These are phyloP conservation scores for Drosophila affinis DNA, from an alignment of 2,888 invertebrate species.

Conservation along the genomic window DNA sequence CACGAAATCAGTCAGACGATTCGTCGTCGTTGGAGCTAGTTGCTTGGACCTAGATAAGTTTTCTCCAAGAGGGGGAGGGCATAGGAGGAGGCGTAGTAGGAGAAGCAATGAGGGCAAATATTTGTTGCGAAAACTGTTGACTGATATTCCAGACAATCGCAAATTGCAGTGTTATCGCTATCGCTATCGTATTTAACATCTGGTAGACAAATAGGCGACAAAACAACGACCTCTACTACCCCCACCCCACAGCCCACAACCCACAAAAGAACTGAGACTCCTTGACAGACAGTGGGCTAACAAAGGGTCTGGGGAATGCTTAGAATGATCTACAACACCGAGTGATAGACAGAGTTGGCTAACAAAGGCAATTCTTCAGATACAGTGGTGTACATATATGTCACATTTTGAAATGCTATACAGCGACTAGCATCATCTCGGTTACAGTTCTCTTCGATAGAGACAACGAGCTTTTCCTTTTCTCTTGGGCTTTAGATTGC, in stretches of 20 bases:
- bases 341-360: not conserved
- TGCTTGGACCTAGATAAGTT: conserved; percentile 34
- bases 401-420: too few species aligned
- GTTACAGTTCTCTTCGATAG: too few species aligned
- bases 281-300: conserved; percentile 18
- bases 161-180: conserved; percentile 50
- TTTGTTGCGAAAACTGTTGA: conserved; percentile 44
- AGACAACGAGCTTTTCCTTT: too few species aligned
- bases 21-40: conserved; percentile 65
- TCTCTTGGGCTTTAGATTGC: too few species aligned
- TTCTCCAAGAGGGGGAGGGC: not conserved
- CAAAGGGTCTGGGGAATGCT: conserved; percentile 18
- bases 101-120: conserved; percentile 27
- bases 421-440: too few species aligned
- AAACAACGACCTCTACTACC: conserved; percentile 20
- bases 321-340: not conserved
- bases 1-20: conserved; percentile 61
- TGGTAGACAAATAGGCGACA: conserved; percentile 46
- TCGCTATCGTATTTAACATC: conserved; percentile 48
- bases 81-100: too few species aligned
- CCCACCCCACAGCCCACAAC: not conserved
- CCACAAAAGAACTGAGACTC: not conserved
- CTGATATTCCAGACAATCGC: conserved; percentile 51
- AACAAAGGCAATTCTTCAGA: not conserved
- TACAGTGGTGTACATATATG: too few species aligned